These are phyloP conservation scores for Pristionchus exspectatus DNA, from an alignment of 2,888 invertebrate genomes.

Conservation along the genomic window DNA sequence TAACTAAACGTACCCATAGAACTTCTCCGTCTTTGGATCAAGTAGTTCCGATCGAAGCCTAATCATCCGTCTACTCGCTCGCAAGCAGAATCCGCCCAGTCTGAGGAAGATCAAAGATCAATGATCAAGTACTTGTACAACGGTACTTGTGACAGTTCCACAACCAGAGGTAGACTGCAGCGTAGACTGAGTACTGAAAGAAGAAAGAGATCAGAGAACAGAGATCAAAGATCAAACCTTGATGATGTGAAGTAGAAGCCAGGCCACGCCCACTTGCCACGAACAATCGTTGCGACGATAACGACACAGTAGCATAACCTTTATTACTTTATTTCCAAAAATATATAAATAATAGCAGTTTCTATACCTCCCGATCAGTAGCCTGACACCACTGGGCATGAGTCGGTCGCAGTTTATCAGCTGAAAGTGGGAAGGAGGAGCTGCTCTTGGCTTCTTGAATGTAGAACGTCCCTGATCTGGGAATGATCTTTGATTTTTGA, in stretches of 20 bases:
- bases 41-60: background rate
- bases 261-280: background rate
- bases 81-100: background rate
- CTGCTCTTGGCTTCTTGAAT: background rate
- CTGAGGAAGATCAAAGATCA: background rate
- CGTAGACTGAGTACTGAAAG: conserved; percentile 1
- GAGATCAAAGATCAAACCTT: background rate
- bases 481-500: background rate
- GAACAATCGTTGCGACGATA: background rate
- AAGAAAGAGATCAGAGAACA: background rate
- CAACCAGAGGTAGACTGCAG: background rate
- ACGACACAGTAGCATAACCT: background rate
- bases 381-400: background rate
- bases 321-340: too few species aligned
- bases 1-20: background rate
- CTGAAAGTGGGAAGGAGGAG: background rate
- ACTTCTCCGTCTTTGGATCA: background rate
- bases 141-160: background rate
- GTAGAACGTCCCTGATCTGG: background rate
- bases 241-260: background rate
- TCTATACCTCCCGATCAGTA: background rate
- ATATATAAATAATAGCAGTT: too few species aligned
- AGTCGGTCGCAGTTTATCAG: background rate
- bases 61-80: background rate
- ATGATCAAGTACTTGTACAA: background rate